Conservation (phyloP, 2,113 vertebrate species). For the Ceuthmochares aereus region DNA sequence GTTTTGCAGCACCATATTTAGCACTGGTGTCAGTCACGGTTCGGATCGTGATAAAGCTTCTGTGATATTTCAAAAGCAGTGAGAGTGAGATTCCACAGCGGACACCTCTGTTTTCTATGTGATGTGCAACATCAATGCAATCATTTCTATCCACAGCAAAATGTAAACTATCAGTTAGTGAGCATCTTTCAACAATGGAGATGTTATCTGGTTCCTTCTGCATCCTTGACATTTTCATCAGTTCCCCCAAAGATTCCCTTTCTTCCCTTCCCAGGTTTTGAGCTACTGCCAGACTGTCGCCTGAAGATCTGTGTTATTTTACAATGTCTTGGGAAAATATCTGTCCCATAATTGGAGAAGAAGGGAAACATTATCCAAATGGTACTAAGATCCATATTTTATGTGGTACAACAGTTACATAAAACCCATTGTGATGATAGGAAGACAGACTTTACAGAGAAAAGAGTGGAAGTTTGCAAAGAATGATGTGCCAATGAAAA, state of each 20-base stretch:
- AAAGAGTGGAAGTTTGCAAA: neutral
- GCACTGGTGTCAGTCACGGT: neutral
- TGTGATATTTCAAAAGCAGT: neutral
- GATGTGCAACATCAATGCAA: neutral
- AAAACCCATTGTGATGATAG: neutral
- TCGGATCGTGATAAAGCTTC: neutral
- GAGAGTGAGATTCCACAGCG: neutral
- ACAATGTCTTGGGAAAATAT: neutral
- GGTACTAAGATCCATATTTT: neutral
- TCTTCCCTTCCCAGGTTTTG: neutral
- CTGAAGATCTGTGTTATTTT: neutral
- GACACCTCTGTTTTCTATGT: neutral
- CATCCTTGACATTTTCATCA: conserved; percentile 36
- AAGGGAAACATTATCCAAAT: neutral
- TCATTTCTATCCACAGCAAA: neutral
- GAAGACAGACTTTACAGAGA: neutral
- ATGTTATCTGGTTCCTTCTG: neutral
- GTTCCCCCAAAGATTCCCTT: neutral
- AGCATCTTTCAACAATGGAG: neutral
- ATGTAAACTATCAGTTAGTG: neutral
- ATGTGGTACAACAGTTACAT: neutral
- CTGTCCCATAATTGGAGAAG: neutral
- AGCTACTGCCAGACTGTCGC: neutral
- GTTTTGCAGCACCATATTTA: neutral
- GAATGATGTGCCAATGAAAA: neutral